Evolutionary conservation across 2,797 vertebrate species (phyloP), one percentile per base, ranked within the genome.

Genomic region (Ctenochaetus hawaiiensis): DNA sequence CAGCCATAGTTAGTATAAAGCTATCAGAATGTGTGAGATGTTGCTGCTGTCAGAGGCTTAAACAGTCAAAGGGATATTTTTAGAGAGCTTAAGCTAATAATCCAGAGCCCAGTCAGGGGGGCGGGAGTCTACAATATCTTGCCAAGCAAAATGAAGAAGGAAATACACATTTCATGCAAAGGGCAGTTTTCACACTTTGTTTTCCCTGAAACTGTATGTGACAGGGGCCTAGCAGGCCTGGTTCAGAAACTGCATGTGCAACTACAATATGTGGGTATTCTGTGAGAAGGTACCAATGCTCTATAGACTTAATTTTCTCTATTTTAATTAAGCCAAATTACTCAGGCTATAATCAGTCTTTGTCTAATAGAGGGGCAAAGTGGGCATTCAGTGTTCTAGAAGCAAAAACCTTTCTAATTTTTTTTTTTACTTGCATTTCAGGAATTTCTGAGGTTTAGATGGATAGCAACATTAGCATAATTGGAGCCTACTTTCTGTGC

Each of bases 11-110:
- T 92, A 89, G 85, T 90, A 92, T 88, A 90, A 90, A 93, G 90
- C 91, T 80, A 90, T 94, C 91, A 92, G 88, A 93, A 92, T 91
- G 91, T 90, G 90, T 80, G 91, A 94, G 92, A 93, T 90, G 92
- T 90, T 89, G 86, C 88, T 90, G 88, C 88, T 89, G 93, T 93
- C 91, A 93, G 84, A 91, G 92, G 91, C 93, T 93, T 93, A 90
- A 90, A 92, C 90, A 91, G 91, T 91, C 93, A 93, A 89, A 92
- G 82, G 91, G 92, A 92, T 94, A 95, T 94, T 94, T 95, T 94
- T 94, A 94, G 93, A 92, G 87, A 88, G 90, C 92, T 94, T 94
- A 95, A 92, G 92, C 92, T 94, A 94, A 95, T 94, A 94, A 95
- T 94, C 94, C 91, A 86, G 80, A 92, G 89, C 88, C 85, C 86